These are phyloP conservation scores for Myiotriccus ornatus DNA, from an alignment of 2,797 vertebrate species.

Conservation along the genomic window DNA sequence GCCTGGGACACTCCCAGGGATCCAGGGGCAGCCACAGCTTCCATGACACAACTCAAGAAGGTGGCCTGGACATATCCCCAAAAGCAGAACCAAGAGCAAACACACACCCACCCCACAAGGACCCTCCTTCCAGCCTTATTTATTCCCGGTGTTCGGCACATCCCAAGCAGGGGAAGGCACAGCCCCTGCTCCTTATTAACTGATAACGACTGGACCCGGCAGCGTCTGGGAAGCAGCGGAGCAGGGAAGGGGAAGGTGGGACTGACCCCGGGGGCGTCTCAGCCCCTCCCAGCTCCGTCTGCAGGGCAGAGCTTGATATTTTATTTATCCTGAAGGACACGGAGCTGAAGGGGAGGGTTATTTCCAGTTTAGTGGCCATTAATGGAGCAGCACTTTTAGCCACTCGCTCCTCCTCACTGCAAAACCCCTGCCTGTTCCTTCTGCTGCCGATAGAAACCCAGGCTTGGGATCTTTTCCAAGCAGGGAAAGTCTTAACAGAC, in stretches of 20 bases:
- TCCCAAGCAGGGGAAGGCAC: neutral
- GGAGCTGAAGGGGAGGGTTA: neutral
- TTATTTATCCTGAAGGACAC: conserved; percentile 26
- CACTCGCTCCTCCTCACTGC: neutral
- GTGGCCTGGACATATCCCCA: neutral
- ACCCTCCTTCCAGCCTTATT: neutral
- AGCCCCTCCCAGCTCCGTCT: neutral
- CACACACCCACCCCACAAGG: rapidly evolving
- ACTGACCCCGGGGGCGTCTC: neutral
- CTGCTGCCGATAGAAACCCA: neutral
- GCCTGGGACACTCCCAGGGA: neutral
- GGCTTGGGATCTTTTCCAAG: neutral
- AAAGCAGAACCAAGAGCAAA: no score
- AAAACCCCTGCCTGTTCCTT: neutral
- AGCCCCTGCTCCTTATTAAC: neutral
- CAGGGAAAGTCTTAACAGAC: conserved; percentile 47
- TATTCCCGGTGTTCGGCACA: neutral
- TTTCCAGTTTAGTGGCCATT: neutral
- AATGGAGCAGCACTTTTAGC: neutral
- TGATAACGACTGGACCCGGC: neutral
- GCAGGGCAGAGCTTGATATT: neutral
- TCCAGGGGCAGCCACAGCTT: neutral
- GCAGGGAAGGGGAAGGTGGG: neutral
- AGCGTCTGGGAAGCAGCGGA: neutral
- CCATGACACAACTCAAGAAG: neutral